Evolutionary conservation across 1,140 invertebrate species (phyloP), one percentile per base, ranked within the genome.

Genomic region (Subanguina moxae): DNA sequence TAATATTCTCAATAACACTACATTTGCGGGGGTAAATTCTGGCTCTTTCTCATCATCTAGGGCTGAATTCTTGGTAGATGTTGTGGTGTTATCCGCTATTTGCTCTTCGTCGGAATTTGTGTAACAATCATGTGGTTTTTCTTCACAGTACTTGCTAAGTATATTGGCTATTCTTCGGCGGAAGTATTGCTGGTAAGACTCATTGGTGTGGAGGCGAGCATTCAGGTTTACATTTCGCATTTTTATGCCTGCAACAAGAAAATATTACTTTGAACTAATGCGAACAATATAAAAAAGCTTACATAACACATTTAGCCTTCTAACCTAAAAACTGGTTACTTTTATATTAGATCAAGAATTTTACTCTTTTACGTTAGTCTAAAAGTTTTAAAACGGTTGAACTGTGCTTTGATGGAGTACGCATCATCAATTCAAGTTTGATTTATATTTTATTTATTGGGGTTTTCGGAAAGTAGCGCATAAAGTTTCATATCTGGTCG

Each of bases 171-270:
- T 74, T 48, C 80, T 58, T 70, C 80, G 45, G 28, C 82, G 82
- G 65, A 82, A 82, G 62, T 82, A 82, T 46, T 75, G 64, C 64
- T 82, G 79, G 65, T 82, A 82, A 9, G 78, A 68, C 56, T 82
- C 80, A 38, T 72, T 75, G 11, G 77, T 81, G 56, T 82, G 63
- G 19, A 82, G 64, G 42, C 48, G 52, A 1, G 78, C 76, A 32
- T 70, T 68, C 19, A 83, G 62, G 38, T 81, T 77, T 7, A 82
- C 70, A 64, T 81, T 68, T 32, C 76, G 73, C 43, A 80, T 57
- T 32, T 72, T 48, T 45, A 81, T 78, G 32, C 32, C 32, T 38
- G 32, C 32, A 38, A n/a, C n/a, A n/a, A n/a, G n/a, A n/a, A 38
- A 38, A 5, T 38, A 11, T 3, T 38, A 38, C 32, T 38, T 3